Percentiles rank a stretch among this genome's conserved stretches.
phyloP scores from a whole-genome alignment of 1,140 invertebrate species.

The Ceratina japonica region DNA sequence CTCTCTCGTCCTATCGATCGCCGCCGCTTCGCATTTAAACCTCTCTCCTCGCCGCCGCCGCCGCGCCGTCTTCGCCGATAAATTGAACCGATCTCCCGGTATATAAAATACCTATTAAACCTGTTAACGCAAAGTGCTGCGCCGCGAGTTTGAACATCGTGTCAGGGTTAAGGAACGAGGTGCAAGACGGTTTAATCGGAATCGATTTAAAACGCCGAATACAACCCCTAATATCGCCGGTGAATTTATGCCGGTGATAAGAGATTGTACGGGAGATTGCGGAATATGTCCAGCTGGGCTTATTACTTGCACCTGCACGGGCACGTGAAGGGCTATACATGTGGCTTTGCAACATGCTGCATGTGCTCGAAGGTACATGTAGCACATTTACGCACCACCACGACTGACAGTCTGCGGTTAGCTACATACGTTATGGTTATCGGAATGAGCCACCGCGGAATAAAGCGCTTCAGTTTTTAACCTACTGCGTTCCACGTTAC shows the following conservation, averaged over 20 bases:
- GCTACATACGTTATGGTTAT: conserved; percentile 57
- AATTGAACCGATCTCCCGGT: too few species aligned
- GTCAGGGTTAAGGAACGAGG: conserved; percentile 15
- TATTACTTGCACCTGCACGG: conserved; percentile 50
- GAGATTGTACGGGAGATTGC: conserved; percentile 43
- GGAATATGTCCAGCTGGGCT: conserved; percentile 40
- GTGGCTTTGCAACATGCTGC: conserved; percentile 15
- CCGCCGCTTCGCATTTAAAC: too few species aligned
- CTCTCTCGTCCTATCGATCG: too few species aligned
- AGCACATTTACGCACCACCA: conserved; percentile 14
- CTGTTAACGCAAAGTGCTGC: too few species aligned
- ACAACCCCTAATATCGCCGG: conserved; percentile 14
- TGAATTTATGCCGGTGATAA: conserved; percentile 51
- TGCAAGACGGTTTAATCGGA: conserved; percentile 7
- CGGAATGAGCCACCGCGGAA: conserved; percentile 46
- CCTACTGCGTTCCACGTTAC: conserved; percentile 28
- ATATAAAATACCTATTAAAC: too few species aligned
- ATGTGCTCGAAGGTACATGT: conserved; percentile 13
- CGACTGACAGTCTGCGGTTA: conserved; percentile 4
- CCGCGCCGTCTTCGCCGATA: too few species aligned
- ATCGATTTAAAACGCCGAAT: conserved; percentile 24
- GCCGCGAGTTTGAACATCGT: too few species aligned
- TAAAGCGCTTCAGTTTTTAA: conserved; percentile 51
- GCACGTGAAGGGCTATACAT: conserved; percentile 24
- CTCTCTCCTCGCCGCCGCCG: too few species aligned